Base-by-base conservation (phyloP, 2,113 vertebrate genomes). In the Aleadryas rufinucha region DNA sequence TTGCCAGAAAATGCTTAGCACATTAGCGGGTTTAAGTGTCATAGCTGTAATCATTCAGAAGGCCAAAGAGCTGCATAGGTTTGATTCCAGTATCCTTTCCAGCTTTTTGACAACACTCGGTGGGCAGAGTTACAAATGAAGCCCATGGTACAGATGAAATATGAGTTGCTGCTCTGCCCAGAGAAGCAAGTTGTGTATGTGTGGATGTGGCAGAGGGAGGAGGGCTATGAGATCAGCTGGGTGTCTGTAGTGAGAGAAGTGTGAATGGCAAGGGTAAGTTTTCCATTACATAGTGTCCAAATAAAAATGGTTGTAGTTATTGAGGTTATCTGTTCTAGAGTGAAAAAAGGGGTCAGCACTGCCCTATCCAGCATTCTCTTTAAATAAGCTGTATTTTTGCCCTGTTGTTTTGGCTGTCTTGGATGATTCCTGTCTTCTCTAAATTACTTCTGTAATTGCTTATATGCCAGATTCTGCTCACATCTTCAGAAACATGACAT, bases 1-100 rank as follows among this genome's bases (percentile, higher is more conserved):
- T 96, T 96, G 97, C 95, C 97, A 98, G 96, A 98, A 97, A 97
- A 96, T 93, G 96, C 95, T 98, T 98, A 96, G 94, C 97, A 96
- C 97, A 97, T 98, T 98, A 98, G 89, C 95, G 1, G 97, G 94
- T 97, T 98, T 96, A 97, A 97, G 82, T 44, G 80, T 93, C 89
- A 16, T 93, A 84, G 94, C 39, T 96, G 90, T 84, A 90, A 88
- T 93, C 93, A 27, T 78, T 96, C 84, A 37, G 96, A 92, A 97
- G 96, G 91, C 95, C 70, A 59, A 87, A 95, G 95, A 94, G 86
- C 93, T 91, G 93, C 97, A 95, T 89, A 91, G 96, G 96, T 96
- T 97, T 97, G 96, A 91, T 97, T 97, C 94, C 95, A 97, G 95
- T 84, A 66, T 94, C 89, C 95, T 93, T 96, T 97, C 96, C 97